These are phyloP conservation scores for Elymnias hypermnestra DNA, from an alignment of 1,140 invertebrate genomes.

Conservation along the genomic window DNA sequence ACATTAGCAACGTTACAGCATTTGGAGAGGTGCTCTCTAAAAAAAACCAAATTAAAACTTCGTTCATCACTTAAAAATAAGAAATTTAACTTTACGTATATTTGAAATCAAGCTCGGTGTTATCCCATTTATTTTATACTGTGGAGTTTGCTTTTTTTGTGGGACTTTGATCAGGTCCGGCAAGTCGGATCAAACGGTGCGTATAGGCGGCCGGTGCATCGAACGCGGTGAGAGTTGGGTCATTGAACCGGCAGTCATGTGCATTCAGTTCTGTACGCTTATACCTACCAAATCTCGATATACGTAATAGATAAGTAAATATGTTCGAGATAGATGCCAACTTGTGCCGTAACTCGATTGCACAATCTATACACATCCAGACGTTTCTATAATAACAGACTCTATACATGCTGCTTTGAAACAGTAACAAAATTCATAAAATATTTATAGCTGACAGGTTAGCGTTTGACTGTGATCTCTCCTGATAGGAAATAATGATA, in stretches of 20 bases:
- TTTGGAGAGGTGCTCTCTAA: neutral
- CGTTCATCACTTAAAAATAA: conserved; percentile 6
- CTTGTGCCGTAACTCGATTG: conserved; percentile 12
- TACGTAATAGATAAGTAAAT: conserved; percentile 25
- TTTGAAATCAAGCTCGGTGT: neutral
- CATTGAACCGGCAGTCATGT: conserved; percentile 62
- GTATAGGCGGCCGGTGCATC: conserved; percentile 55
- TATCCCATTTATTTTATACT: conserved; percentile 7
- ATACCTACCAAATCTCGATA: conserved; percentile 29
- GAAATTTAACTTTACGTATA: conserved; percentile 5
- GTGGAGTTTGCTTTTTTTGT: conserved; percentile 18
- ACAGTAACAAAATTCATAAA: too few relatives aligned
- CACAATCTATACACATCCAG: conserved; percentile 5
- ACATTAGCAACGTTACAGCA: neutral
- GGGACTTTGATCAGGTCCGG: conserved; percentile 39
- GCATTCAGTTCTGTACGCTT: conserved; percentile 51
- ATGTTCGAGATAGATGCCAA: conserved; percentile 18
- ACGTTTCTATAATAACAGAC: too few relatives aligned
- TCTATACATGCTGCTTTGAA: too few relatives aligned
- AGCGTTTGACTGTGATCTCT: too few relatives aligned
- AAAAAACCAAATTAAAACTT: neutral
- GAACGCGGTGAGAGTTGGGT: conserved; percentile 68
- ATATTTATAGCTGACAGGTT: too few relatives aligned
- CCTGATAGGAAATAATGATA: too few relatives aligned
- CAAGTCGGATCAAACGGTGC: conserved; percentile 36